These are phyloP conservation scores for Dascyllus trimaculatus DNA, from an alignment of 2,113 vertebrate species.

Conservation along the genomic window DNA sequence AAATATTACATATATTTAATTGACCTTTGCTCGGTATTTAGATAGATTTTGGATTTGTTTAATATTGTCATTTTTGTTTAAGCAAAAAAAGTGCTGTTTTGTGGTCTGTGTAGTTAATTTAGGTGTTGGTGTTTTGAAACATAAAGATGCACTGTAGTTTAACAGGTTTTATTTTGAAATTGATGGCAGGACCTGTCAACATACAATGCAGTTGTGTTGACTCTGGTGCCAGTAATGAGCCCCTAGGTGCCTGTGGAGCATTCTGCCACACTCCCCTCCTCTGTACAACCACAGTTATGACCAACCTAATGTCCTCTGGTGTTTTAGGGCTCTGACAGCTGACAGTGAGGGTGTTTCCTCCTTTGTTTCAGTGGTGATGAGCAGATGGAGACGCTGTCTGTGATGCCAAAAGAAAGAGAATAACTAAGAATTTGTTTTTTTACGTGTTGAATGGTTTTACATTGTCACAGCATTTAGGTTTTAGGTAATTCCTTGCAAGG, in stretches of 20 bases:
- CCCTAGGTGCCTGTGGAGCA: slow-evolving; percentile 57
- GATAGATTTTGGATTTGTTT: too few relatives aligned
- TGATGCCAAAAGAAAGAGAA: slow-evolving; percentile 1
- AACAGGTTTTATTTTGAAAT: slow-evolving; percentile 62
- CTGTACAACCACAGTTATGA: slow-evolving; percentile 37
- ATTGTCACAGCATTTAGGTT: not conserved
- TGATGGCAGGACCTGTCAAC: not conserved
- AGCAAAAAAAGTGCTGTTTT: too few relatives aligned
- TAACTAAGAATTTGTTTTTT: not conserved
- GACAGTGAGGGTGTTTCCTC: slow-evolving; percentile 54
- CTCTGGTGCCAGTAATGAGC: slow-evolving; percentile 41
- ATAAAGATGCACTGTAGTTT: not conserved
- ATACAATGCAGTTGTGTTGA: slow-evolving; percentile 19
- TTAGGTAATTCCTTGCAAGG: not conserved
- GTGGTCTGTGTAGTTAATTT: too few relatives aligned
- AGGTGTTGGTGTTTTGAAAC: too few relatives aligned
- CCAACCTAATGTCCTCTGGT: slow-evolving; percentile 43
- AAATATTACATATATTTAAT: too few relatives aligned
- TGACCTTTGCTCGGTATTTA: too few relatives aligned
- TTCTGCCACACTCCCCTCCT: slow-evolving; percentile 56
- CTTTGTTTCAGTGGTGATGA: slow-evolving; percentile 51
- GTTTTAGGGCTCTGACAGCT: slow-evolving; percentile 33
- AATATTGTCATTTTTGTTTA: too few relatives aligned
- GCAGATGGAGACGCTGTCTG: not conserved
- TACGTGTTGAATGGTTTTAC: not conserved